These are phyloP conservation scores for Elephas maximus DNA, from an alignment of 2,113 vertebrate species.

Conservation along the genomic window DNA sequence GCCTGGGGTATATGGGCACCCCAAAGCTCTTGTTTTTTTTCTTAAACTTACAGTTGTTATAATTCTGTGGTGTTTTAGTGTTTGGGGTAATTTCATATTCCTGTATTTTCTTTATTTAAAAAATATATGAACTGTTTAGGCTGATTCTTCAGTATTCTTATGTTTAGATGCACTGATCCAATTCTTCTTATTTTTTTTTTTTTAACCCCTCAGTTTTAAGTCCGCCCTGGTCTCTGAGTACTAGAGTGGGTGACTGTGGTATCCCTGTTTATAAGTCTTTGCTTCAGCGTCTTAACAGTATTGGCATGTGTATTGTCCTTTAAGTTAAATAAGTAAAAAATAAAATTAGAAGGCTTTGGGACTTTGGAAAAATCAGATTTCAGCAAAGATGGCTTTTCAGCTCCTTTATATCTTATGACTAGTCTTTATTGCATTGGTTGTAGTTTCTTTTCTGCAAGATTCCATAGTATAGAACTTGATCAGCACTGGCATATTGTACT, in stretches of 20 bases:
- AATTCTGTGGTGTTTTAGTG: not conserved
- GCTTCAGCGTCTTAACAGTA: not conserved
- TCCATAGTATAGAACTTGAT: accelerated
- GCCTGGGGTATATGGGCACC: accelerated
- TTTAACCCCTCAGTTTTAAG: not conserved
- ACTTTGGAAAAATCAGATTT: not conserved
- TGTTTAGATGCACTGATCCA: not conserved
- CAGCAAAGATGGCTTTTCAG: not conserved
- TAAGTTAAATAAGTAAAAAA: not conserved
- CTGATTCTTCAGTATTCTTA: not conserved
- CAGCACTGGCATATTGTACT: accelerated
- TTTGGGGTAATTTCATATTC: not conserved
- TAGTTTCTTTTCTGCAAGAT: not conserved
- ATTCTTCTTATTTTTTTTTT: not conserved
- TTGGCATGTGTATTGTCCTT: not conserved
- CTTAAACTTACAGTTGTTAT: not conserved
- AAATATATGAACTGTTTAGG: no score
- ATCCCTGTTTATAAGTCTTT: not conserved
- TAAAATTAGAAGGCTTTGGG: not conserved
- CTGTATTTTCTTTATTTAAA: not conserved
- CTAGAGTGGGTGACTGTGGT: not conserved
- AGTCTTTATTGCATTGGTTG: accelerated
- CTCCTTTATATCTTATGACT: not conserved
- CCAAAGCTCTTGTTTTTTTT: not conserved
- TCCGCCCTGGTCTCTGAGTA: not conserved